Conservation (phyloP, 2,113 vertebrate genomes). For the Gallinago media region DNA sequence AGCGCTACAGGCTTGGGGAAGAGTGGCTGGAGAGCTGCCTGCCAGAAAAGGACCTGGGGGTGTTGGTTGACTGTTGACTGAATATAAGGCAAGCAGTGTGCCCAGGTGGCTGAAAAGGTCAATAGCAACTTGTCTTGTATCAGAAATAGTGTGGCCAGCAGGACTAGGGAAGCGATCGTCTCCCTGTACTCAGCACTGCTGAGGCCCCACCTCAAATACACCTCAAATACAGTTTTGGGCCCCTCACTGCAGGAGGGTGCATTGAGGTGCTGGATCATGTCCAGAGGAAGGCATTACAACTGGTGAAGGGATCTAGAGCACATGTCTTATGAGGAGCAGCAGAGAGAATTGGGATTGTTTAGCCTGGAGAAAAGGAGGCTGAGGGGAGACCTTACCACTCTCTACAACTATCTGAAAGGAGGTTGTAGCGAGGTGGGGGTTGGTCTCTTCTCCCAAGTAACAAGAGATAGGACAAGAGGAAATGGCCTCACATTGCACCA, state of each 20-base stretch:
- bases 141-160: background rate
- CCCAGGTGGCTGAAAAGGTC: background rate
- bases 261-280: background rate
- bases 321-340: background rate
- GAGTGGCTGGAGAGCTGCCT: background rate
- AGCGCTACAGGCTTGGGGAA: background rate
- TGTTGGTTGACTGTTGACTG: background rate
- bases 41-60: background rate
- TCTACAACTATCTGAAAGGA: background rate
- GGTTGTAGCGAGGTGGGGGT: background rate
- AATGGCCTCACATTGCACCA: background rate
- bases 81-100: background rate
- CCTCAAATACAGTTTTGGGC: background rate
- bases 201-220: background rate
- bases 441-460: background rate
- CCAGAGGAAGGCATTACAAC: background rate
- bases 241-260: background rate
- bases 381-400: background rate
- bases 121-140: background rate
- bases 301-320: background rate
- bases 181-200: background rate
- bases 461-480: background rate
- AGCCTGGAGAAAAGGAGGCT: background rate
- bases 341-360: background rate
- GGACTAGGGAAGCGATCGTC: background rate